These are phyloP conservation scores for Chelidonichthys spinosus DNA, from an alignment of 2,797 vertebrate genomes.

Conservation along the genomic window DNA sequence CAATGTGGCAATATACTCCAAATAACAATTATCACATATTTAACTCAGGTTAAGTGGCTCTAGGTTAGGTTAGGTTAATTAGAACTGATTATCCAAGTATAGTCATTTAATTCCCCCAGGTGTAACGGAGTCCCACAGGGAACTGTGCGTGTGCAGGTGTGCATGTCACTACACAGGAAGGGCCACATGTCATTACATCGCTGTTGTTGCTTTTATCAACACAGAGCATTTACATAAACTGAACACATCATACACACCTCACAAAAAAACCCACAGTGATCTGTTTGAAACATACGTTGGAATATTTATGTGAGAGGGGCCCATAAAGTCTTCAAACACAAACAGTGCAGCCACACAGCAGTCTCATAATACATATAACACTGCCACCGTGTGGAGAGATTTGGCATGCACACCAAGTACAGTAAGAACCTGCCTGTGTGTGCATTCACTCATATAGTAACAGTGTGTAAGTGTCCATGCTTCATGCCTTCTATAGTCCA, in stretches of 20 bases:
- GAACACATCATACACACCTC: slow-evolving; percentile 12
- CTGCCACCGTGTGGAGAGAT: slow-evolving; percentile 71
- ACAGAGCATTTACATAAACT: slow-evolving; percentile 13
- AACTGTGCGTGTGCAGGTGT: too few species aligned
- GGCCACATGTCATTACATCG: neutral
- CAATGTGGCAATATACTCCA: slow-evolving; percentile 1
- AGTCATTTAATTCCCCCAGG: neutral
- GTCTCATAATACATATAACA: slow-evolving; percentile 42
- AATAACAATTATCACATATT: neutral
- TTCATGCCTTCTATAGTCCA: slow-evolving; percentile 76
- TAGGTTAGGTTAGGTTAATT: neutral
- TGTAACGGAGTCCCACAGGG: neutral
- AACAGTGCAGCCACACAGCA: slow-evolving; percentile 30
- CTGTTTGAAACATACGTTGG: slow-evolving; percentile 25
- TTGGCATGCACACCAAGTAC: slow-evolving; percentile 61
- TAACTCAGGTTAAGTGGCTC: slow-evolving; percentile 3
- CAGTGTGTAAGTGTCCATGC: slow-evolving; percentile 62
- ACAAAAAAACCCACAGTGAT: slow-evolving; percentile 21
- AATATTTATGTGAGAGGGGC: neutral
- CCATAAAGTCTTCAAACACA: slow-evolving; percentile 27
- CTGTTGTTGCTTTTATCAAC: slow-evolving; percentile 12
- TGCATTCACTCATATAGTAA: slow-evolving; percentile 33
- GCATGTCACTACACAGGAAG: neutral
- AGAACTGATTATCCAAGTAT: neutral
- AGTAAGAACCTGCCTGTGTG: slow-evolving; percentile 33